Percentiles rank a stretch among this genome's conserved stretches.
These are phyloP conservation scores for Orthosia gracilis DNA, from an alignment of 2,888 invertebrate genomes.

Conservation along the genomic window DNA sequence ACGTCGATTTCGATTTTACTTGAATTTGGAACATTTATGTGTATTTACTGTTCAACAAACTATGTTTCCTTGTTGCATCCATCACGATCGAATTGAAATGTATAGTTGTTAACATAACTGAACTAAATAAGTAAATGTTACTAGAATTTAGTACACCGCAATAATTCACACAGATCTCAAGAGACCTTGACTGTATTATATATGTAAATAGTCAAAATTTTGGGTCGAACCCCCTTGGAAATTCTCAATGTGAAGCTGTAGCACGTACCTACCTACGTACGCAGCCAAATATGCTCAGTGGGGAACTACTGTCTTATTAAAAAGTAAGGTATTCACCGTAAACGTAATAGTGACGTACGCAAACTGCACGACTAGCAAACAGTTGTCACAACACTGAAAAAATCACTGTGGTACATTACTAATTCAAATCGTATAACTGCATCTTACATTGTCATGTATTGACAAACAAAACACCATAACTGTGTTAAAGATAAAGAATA, in stretches of 20 bases:
- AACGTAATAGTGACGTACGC: not conserved
- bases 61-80: constrained; percentile 23
- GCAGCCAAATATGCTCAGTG: not conserved
- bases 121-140: constrained; percentile 3
- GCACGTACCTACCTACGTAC: not conserved
- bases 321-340: not conserved
- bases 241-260: constrained; percentile 12
- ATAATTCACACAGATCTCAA: constrained; percentile 7
- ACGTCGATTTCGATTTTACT: constrained; percentile 48
- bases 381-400: not conserved
- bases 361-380: not conserved
- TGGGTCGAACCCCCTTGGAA: not conserved
- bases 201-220: constrained; percentile 13
- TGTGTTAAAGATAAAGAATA: constrained; percentile 39
- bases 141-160: constrained; percentile 6
- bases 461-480: constrained; percentile 25
- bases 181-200: not conserved
- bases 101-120: not conserved
- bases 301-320: not conserved
- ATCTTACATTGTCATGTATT: not conserved
- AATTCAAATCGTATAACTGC: not conserved
- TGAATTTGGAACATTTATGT: constrained; percentile 28
- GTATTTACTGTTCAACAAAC: constrained; percentile 34
- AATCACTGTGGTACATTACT: not conserved
- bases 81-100: constrained; percentile 3